These are phyloP conservation scores for Mormyrops attenuatus DNA, from an alignment of 2,797 vertebrate species.

Conservation along the genomic window DNA sequence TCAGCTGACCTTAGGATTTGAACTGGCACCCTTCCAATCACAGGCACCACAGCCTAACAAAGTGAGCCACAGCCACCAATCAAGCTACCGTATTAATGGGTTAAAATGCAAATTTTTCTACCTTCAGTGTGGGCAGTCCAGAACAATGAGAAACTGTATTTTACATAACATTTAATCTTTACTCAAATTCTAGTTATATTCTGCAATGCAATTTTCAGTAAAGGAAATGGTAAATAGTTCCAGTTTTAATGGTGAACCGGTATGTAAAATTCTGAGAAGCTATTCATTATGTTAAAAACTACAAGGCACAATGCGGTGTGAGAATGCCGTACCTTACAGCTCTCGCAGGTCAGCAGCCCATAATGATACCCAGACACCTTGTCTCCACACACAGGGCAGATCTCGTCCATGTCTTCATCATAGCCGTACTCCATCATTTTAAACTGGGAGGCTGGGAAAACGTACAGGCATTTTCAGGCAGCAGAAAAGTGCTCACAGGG, in stretches of 20 bases:
- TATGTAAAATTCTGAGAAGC: background rate
- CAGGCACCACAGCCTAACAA: background rate
- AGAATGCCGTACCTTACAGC: constrained; percentile 82
- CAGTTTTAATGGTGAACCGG: background rate
- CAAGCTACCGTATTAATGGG: background rate
- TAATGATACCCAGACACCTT: constrained; percentile 99
- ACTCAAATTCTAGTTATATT: background rate
- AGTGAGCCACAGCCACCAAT: background rate
- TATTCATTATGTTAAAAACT: background rate
- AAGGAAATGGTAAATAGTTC: background rate
- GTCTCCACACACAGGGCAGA: constrained; percentile 97
- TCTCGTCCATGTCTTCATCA: constrained; percentile 94
- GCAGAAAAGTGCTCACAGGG: background rate
- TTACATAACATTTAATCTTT: background rate
- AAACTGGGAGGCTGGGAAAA: constrained; percentile 80
- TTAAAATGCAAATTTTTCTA: background rate
- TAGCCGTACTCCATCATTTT: constrained; percentile 99
- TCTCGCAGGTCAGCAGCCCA: constrained; percentile 96
- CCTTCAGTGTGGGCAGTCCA: background rate
- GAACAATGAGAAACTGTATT: background rate
- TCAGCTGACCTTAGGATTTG: background rate
- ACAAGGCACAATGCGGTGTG: background rate
- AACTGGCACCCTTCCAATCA: background rate
- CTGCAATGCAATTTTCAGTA: background rate
- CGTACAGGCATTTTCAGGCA: background rate